Evolutionary conservation across 2,113 vertebrate species (phyloP).

Genomic region (Myxocyprinus asiaticus): DNA sequence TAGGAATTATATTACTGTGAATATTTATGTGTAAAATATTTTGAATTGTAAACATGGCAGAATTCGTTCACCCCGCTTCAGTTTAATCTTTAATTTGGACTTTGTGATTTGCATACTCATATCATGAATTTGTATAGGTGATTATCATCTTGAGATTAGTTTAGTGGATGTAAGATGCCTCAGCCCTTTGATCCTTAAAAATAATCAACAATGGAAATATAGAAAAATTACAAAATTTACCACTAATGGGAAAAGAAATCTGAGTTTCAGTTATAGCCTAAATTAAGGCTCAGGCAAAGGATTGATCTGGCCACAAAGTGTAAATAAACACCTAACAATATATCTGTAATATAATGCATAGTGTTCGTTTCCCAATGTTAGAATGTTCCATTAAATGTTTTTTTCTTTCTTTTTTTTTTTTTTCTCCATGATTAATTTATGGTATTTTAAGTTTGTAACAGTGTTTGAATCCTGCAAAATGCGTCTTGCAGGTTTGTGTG

Average conservation of each 20-base stretch:
- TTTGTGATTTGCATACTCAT: slow-evolving; percentile 52
- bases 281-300: slow-evolving; percentile 5
- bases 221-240: background rate
- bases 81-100: slow-evolving; percentile 40
- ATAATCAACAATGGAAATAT: slow-evolving; percentile 14
- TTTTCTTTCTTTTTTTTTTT: no score
- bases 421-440: slow-evolving; percentile 86
- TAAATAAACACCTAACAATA: slow-evolving; percentile 58
- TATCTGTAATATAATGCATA: slow-evolving; percentile 83
- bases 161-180: slow-evolving; percentile 19
- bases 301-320: slow-evolving; percentile 44
- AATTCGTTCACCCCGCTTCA: slow-evolving; percentile 40
- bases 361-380: slow-evolving; percentile 78
- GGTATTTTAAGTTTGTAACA: slow-evolving; percentile 81
- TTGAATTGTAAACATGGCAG: slow-evolving; percentile 66
- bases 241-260: slow-evolving; percentile 15
- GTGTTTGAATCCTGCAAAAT: slow-evolving; percentile 74
- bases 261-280: background rate
- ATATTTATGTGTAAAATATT: slow-evolving; percentile 86
- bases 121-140: slow-evolving; percentile 22
- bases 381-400: slow-evolving; percentile 77
- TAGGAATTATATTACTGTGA: slow-evolving; percentile 85
- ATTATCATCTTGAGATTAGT: slow-evolving; percentile 10
- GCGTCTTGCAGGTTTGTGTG: slow-evolving; percentile 83
- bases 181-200: slow-evolving; percentile 8